Evolutionary conservation across 1,140 invertebrate species (phyloP), one percentile per base, ranked within the genome.

Genomic region (Phymastichus coffea): DNA sequence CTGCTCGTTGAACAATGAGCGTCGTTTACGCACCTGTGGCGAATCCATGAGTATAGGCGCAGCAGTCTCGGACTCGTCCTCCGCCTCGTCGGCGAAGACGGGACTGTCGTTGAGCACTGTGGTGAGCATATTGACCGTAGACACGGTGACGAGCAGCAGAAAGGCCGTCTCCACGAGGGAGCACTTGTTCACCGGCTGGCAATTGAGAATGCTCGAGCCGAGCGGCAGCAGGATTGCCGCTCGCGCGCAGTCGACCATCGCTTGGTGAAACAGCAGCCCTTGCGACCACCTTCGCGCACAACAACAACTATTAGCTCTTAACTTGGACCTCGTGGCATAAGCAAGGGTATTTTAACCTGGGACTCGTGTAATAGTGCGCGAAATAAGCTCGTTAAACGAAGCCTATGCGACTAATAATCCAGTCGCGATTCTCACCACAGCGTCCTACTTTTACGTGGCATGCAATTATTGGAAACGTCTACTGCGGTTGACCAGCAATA

Each of bases 151-250:
- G 60, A 95, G 80, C 49, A 95, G 83, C 1, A 96, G 83, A 75
- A 95, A 96, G 8, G 91, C 90, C 14, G 92, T 94, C 74, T 95
- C 93, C 9, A 95, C 87, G n/a, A 94, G 77, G 14, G 91, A 91
- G 74, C 93, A 95, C 71, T 92, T 92, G 71, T 89, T 87, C 23
- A 94, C 89, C 1, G 90, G 88, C 68, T 91, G 87, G 74, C 91
- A 92, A 61, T 87, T 85, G 60, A 93, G 85, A 60, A 95, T 91
- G 60, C 90, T 91, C 7, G 90, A 85, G 1, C 90, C 91, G 12
- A 94, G 80, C 0, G 91, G 91, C 26, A 94, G 81, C 20, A 94
- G 78, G 51, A 93, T 88, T 23, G 89, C 89, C 1, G 91, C 90
- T 43, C 91, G 80, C 0, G 88, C 88, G 70, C 90, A 92, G 76